Evolutionary conservation across 2,888 invertebrate genomes (phyloP).

Genomic region (Allolobophora icterica): DNA sequence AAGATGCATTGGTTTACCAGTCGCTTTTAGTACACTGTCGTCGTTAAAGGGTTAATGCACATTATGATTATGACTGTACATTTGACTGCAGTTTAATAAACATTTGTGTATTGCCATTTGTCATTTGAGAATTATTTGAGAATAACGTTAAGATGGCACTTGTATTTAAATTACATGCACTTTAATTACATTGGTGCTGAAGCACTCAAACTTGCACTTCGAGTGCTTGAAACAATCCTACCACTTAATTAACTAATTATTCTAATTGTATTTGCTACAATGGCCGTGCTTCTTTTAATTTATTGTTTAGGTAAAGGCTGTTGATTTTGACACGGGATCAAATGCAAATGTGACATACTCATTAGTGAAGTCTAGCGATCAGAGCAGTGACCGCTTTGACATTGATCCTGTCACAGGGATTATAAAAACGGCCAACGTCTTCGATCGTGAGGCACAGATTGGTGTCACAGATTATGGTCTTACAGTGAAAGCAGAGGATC

Average conservation of each 20-base stretch:
- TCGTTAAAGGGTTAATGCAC: too few species aligned
- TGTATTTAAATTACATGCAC: neutral
- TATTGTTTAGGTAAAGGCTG: constrained; percentile 78
- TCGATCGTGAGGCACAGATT: constrained; percentile 78
- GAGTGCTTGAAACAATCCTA: neutral
- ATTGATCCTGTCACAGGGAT: constrained; percentile 94
- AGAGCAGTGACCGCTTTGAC: constrained; percentile 86
- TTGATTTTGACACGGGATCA: constrained; percentile 91
- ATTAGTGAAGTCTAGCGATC: constrained; percentile 80
- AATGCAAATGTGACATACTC: constrained; percentile 84
- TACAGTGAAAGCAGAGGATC: constrained; percentile 96
- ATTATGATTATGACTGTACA: neutral
- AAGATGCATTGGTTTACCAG: too few species aligned
- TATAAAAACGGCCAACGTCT: constrained; percentile 75
- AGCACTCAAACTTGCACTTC: neutral
- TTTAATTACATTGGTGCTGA: too few species aligned
- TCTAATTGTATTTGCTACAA: neutral
- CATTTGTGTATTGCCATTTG: neutral
- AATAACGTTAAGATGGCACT: neutral
- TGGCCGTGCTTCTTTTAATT: neutral
- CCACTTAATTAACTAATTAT: neutral
- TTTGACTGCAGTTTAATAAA: neutral
- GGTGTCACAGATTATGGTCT: constrained; percentile 55
- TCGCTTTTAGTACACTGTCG: too few species aligned
- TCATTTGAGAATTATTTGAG: neutral